Evolutionary conservation across 2,113 vertebrate genomes (phyloP), one percentile per base, ranked within the genome.

Genomic region (Vulpes lagopus): DNA sequence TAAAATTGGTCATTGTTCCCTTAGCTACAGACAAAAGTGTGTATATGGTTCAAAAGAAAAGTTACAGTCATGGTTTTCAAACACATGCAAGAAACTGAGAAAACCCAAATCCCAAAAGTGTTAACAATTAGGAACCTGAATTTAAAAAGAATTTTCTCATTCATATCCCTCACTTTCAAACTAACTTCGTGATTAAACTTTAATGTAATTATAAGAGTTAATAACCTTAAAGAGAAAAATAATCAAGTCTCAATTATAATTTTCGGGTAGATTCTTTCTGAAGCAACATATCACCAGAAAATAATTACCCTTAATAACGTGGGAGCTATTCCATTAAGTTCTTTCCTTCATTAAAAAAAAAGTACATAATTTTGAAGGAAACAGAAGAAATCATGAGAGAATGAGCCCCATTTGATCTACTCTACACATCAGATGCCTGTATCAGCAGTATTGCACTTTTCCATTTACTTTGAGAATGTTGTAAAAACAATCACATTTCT

Each of bases 191-290:
- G 86, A 97, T 98, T 98, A 98, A 98, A 97, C 69, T 78, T 51
- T 97, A 98, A 97, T 95, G 65, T 93, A 98, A 98, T 98, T 98
- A 97, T 97, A 97, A 91, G 97, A 98, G 57, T 95, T 98, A 98
- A 98, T 96, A 97, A 97, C 53, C 74, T 98, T 97, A 98, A 98
- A 95, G 81, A 90, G 88, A 95, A 97, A 97, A 98, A 96, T 96
- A 98, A 98, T 96, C 94, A 96, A 88, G 15, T 11, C 49, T 93
- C 59, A 71, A 94, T 96, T 97, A 81, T 95, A 90, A 95, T 96
- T 97, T 98, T 97, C 11, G 0, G 89, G 95, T 91, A 96, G 90
- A 97, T 95, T 97, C 96, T 95, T 79, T 25, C 43, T 94, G 92
- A 98, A 94, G 89, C 43, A 16, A 96, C 98, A 82, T 93, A 95